A percentile compares a stretch with the other conserved stretches of the same genome.
phyloP scores from a whole-genome alignment of 1,140 invertebrate genomes.

The Cherax destructor region DNA sequence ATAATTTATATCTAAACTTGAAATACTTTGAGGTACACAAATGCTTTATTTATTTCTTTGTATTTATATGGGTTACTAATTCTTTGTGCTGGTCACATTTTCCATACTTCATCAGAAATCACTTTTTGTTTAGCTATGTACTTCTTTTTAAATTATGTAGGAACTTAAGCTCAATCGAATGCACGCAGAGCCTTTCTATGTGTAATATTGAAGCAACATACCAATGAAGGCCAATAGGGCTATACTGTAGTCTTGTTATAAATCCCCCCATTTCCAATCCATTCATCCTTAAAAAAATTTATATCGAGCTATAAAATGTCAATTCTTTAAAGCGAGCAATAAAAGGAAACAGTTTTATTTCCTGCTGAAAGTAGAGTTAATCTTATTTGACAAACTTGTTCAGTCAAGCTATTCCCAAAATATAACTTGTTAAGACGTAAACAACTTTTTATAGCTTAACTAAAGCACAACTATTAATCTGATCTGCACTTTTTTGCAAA shows the following conservation, averaged over 20 bases:
- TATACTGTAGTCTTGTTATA: background rate
- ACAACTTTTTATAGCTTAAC: background rate
- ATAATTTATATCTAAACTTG: background rate
- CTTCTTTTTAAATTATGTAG: background rate
- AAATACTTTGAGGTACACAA: background rate
- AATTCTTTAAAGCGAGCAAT: background rate
- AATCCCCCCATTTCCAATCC: background rate
- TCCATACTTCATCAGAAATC: background rate
- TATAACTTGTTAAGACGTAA: no score
- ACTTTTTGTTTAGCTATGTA: background rate
- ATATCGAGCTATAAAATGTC: background rate
- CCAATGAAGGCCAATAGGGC: background rate
- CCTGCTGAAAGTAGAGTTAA: background rate
- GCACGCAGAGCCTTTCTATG: slow-evolving; percentile 7
- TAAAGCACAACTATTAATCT: no score
- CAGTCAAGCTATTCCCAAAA: no score
- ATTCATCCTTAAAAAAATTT: background rate
- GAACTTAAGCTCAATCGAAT: background rate
- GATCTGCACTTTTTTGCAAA: background rate
- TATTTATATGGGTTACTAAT: background rate
- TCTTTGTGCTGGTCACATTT: background rate
- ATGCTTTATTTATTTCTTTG: background rate
- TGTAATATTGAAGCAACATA: background rate
- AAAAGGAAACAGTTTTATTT: background rate
- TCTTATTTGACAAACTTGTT: background rate